Evolutionary conservation across 2,113 vertebrate species (phyloP).

Genomic region (Phycodurus eques): DNA sequence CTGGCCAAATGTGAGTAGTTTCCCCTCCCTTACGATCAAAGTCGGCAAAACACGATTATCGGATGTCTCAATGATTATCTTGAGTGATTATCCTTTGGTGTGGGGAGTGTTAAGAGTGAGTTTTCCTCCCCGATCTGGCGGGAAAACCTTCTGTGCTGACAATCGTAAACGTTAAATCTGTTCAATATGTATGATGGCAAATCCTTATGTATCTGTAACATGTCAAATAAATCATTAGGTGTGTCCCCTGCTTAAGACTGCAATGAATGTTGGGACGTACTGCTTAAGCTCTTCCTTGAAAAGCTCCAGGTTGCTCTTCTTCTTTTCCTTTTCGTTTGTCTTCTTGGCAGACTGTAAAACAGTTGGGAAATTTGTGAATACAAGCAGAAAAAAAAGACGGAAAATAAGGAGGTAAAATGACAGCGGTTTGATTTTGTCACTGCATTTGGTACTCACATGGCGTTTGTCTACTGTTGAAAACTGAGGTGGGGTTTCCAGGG

Average conservation of each 20-base stretch:
- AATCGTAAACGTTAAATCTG: no score
- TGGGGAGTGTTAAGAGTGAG: no score
- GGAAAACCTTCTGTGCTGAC: no score
- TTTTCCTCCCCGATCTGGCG: no score
- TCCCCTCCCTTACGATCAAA: no score
- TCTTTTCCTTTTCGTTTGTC: conserved; percentile 92
- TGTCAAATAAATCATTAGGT: no score
- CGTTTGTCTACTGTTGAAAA: conserved; percentile 89
- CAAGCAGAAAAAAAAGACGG: not conserved
- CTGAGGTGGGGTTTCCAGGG: conserved; percentile 88
- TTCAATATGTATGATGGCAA: no score
- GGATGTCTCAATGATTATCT: no score
- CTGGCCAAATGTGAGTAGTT: no score
- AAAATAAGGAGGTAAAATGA: not conserved
- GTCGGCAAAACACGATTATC: no score
- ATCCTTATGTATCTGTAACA: no score
- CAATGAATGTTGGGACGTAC: conserved; percentile 72
- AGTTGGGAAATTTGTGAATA: conserved; percentile 9
- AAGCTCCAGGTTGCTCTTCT: conserved; percentile 98
- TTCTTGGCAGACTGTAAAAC: conserved; percentile 85
- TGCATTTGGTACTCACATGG: conserved; percentile 77
- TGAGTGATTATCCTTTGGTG: no score
- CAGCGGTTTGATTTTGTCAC: not conserved
- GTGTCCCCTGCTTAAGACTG: not conserved
- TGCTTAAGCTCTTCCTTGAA: conserved; percentile 99